Evolutionary conservation across 2,113 vertebrate genomes (phyloP), one percentile per base, ranked within the genome.

Genomic region (Sinocyclocheilus rhinocerous): DNA sequence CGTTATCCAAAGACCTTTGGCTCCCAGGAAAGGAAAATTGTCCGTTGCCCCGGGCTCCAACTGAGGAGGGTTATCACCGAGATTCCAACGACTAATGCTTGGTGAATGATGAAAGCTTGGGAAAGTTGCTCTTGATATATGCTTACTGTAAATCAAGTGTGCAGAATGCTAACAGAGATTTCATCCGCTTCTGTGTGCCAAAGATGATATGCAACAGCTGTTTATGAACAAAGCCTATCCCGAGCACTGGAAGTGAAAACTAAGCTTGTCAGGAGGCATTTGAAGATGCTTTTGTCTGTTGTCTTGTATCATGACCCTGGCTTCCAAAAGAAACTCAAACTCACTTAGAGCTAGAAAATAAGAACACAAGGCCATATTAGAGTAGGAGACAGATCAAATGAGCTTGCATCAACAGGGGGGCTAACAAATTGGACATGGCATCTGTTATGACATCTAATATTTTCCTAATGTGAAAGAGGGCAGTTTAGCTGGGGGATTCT

Each of bases 391-490:
- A 39, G 84, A 48, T 81, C 67, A 80, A 73, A 81, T 73, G 12
- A 57, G 77, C 65, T 33, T 73, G 61, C 16, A 4, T 70, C 36
- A 55, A 72, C 22, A 57, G 2, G 12, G 48, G 11, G 15, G 29
- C 33, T 59, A 45, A 80, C 50, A 86, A 79, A 86, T 73, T 80
- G 69, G 52, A 86, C 50, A 86, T 81, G 65, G 12, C 65, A 33
- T 86, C 33, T 61, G 67, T 80, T 81, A 80, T 73, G 77, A 61
- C 48, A 73, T 29, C 65, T 36, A 72, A 59, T 85, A 85, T 55
- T 42, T 85, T 4, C 29, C 4, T 79, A 57, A 79, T 70, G 48
- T 42, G 3, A 70, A 55, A 63, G 48, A 24, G 48, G 50, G 5
- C 29, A 42, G 65, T 36, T 80, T 36, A 73, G 65, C 50, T 33